Evolutionary conservation across 2,888 invertebrate genomes (phyloP), one percentile per base, ranked within the genome.

Genomic region (Mellilla xanthometata): DNA sequence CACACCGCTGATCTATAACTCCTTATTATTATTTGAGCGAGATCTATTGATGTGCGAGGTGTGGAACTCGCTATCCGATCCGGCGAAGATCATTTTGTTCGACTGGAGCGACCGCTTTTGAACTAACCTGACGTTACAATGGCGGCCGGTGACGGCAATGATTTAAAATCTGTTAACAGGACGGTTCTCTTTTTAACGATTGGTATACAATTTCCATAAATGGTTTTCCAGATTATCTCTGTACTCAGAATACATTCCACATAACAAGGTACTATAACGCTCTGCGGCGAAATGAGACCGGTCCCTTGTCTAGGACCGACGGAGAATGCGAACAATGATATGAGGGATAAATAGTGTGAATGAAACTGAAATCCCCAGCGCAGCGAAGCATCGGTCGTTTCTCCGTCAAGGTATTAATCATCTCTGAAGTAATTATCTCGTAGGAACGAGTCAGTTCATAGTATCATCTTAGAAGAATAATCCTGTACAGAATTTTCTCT

Each of bases 81-180:
- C 75, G 52, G 65, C 80, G 76, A 73, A 78, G 84, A 89, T 88
- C 89, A 88, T 89, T 88, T 88, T 87, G 88, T 88, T 86, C 83
- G 79, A 76, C 83, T 80, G 81, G 78, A 76, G 69, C 80, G 77
- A 84, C 85, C 86, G 81, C 86, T 88, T 87, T 82, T 87, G 88
- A 86, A 86, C 86, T 81, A 85, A 87, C 83, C 72, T 88, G 89
- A 89, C 89, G 77, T 86, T 78, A 89, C 89, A 89, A 89, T 89
- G 79, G 89, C 68, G 72, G 61, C 76, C 68, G 57, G 69, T 82
- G 89, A 89, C 86, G 84, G 89, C 87, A 87, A 88, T 89, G 89
- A 89, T 89, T 89, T 89, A 89, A 89, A 89, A 89, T 88, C 88
- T 88, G 89, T 89, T 89, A 88, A 89, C 89, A 88, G 87, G 80